Evolutionary conservation across 1,140 invertebrate species (phyloP), one percentile per base, ranked within the genome.

Genomic region (Anastrepha ludens): DNA sequence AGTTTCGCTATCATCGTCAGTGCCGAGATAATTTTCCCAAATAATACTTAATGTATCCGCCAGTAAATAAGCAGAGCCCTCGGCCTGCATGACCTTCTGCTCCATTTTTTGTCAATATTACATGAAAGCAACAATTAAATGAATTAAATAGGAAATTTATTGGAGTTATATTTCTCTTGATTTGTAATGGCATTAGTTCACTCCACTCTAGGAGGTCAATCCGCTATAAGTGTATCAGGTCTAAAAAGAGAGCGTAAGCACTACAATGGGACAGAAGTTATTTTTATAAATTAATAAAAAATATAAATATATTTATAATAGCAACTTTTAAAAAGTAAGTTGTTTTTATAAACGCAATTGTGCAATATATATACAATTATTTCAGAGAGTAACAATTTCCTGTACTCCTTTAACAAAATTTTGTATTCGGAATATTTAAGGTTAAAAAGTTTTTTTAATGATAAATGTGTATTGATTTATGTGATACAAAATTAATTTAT

Each of bases 1-100:
- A 70, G 85, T 20, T 74, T 86, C 88, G 47, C 47, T 47, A 60
- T 87, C 64, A 44, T 70, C 59, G 58, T 15, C 58, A 9, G 86
- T 50, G 58, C 65, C 55, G 5, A 87, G 59, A 87, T 87, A 88
- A 78, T 88, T 88, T n/a, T 74, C 41, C 88, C 88, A 88, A 87
- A 88, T 88, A 11, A 29, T 60, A 70, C 65, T 87, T 74, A 88
- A 87, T 50, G 88, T 88, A 8, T 88, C 64, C 3, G 62, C 29
- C 17, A 88, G 70, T 58, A 88, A 85, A 70, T 41, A 17, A 44
- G 44, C 41, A 47, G 20, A 15, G 85, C 29, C 13, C 9, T 44
- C 13, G n/a, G 29, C 85, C 85, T 86, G 58, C 20, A n/a, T 41
- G 85, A 58, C 85, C 20, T 81, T 17, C 17, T 81, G 74, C 7